Base-by-base conservation (phyloP, 37 sponge, comb jelly and placozoan species). In the Haliclona indistincta region DNA sequence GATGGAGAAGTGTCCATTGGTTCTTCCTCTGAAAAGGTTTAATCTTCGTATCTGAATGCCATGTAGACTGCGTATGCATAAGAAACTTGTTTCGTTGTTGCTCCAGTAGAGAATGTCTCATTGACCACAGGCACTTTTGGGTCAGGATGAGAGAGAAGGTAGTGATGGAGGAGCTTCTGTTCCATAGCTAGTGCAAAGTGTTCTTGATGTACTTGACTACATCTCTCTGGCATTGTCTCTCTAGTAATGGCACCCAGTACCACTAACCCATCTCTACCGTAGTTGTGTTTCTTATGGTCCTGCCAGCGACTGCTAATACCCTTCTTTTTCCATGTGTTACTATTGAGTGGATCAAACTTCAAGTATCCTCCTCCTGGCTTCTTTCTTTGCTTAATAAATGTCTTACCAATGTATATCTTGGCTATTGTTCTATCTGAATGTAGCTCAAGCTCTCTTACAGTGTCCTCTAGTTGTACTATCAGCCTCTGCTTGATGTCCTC, bases 391-490 rank as follows among this genome's bases (percentile, higher is more conserved):
- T 28, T 29, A 3, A 64, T 8, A 34, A 36, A 64, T 2, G 66
- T 64, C 4, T 64, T 64, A 22, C 66, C 66, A 3, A 64, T 64
- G 36, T 64, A 64, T 3, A 64, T 30, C 37, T 64, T 64, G 22
- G 32, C 15, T 47, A 47, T 47, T 47, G 51, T 47, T 17, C 51
- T 10, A 47, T 17, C 13, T 17, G 51, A 47, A 17, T 47, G 13
- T 47, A 17, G 51, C 15, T 47, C 51, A 17, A 47, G 15, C 15
- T 47, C 13, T 47, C 13, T 47, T 10, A 47, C 13, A 47, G 51
- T 47, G 10, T 47, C 15, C 10, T 47, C 15, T 10, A 10, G 15
- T 10, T 47, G 51, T 47, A 17, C 15, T 47, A 47, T 15, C 10
- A 47, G 51, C 15, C 15, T 47, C 15, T 47, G 51, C 15, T 47